phyloP scores from a whole-genome alignment of 2,113 vertebrate species.

The Morone saxatilis region DNA sequence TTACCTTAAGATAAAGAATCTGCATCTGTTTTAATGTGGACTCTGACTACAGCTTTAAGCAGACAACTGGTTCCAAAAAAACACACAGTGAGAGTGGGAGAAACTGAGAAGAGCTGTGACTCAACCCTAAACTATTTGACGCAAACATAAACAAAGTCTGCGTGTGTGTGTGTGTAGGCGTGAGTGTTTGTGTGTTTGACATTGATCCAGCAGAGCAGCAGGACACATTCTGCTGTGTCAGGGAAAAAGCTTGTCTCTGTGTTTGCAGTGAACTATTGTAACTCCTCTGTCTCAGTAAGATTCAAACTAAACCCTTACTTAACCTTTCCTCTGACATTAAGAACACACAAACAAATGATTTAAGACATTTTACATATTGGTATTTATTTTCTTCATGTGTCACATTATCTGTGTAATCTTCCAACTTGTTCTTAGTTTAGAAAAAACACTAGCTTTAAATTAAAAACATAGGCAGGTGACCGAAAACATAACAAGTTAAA shows the following conservation, averaged over 20 bases:
- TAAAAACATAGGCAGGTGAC: no score
- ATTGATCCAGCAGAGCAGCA: constrained; percentile 51
- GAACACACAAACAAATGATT: neutral
- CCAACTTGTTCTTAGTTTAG: neutral
- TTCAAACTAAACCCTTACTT: constrained; percentile 9
- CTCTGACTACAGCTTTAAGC: neutral
- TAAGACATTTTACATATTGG: no score
- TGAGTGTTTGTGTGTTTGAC: constrained; percentile 22
- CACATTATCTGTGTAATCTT: neutral
- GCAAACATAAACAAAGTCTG: constrained; percentile 39
- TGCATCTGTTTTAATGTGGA: neutral
- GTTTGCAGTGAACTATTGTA: constrained; percentile 22
- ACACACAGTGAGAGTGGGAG: constrained; percentile 4
- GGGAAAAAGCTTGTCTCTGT: constrained; percentile 45
- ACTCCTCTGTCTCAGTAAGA: constrained; percentile 1
- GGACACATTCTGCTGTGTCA: constrained; percentile 61
- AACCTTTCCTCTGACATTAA: neutral
- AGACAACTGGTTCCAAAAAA: neutral
- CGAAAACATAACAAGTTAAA: no score
- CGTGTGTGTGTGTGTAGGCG: constrained; percentile 1
- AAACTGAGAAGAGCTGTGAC: constrained; percentile 23
- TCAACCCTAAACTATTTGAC: constrained; percentile 47
- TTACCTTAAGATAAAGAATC: neutral
- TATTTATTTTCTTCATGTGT: neutral
- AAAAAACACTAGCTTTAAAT: neutral